A percentile compares a stretch with the other conserved stretches of the same genome.
These are phyloP conservation scores for Caranx ignobilis DNA, from an alignment of 2,113 vertebrate species.

Conservation along the genomic window DNA sequence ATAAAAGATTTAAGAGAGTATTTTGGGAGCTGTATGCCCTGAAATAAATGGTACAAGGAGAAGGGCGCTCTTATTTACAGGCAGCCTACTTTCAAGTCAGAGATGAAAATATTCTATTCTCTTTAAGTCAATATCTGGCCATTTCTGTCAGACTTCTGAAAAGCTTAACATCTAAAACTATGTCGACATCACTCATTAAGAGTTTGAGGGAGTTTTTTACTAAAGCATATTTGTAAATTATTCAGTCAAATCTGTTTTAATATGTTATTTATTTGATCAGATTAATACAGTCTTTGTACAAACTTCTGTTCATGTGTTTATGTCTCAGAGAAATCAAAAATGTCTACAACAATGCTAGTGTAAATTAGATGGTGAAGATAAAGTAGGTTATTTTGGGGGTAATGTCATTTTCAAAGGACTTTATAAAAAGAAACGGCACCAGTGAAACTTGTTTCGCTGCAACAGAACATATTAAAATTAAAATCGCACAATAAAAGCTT, in stretches of 20 bases:
- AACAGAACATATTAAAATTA: too few relatives aligned
- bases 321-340: too few relatives aligned
- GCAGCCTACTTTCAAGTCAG: slow-evolving; percentile 66
- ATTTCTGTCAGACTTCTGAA: slow-evolving; percentile 10
- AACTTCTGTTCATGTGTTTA: neutral
- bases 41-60: slow-evolving; percentile 72
- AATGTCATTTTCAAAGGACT: neutral
- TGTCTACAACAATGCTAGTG: too few relatives aligned
- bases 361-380: too few relatives aligned
- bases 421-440: too few relatives aligned
- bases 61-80: slow-evolving; percentile 72
- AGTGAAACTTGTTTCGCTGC: too few relatives aligned
- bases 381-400: neutral
- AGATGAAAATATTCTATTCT: slow-evolving; percentile 43
- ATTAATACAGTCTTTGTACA: neutral
- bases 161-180: neutral
- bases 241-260: slow-evolving; percentile 3
- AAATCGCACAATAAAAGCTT: too few relatives aligned
- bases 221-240: neutral
- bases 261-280: neutral
- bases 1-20: slow-evolving; percentile 83
- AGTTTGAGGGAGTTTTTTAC: neutral
- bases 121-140: neutral
- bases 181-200: neutral
- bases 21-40: slow-evolving; percentile 77